Evolutionary conservation across 2,113 vertebrate genomes (phyloP), one percentile per base, ranked within the genome.

Genomic region (Dipodomys ordii): DNA sequence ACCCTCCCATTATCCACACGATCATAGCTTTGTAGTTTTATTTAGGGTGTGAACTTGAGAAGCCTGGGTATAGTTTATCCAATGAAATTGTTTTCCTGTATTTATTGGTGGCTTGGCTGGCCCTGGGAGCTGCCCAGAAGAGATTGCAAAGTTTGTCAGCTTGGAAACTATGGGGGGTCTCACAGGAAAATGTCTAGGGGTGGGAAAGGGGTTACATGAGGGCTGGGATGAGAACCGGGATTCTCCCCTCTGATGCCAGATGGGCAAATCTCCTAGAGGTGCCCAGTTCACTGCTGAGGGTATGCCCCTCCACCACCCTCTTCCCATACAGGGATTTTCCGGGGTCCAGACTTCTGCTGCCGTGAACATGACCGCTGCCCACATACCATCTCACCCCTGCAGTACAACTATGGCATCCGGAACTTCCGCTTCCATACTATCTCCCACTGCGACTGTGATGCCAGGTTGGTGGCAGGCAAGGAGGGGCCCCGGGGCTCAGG

Each of bases 361-460:
- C 97, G 98, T 27, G 98, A 99, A 76, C 99, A 99, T 1, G 99
- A 99, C 97, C 98, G 96, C 46, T 99, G 99, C 79, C 96, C 98
- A 60, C 90, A 98, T 64, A 98, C 97, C 91, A 99, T 99, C 87
- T 35, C 97, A 1, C 98, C 99, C 69, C 98, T 99, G 39, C 97
- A 98, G 27, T 98, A 98, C n/a, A 90, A 92, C 62, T 99, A 98
- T 0, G 99, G 99, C 3, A 96, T 99, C 91, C 98, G 99, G 85
- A 99, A 99, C 98, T 98, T 97, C 77, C 98, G 99, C 67, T 98
- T 99, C 82, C 99, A 99, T 95, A 99, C 99, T 80, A 95, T 99
- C 85, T 99, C 99, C 35, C 99, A 99, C 97, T 99, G 99, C 12
- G 98, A 98, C 95, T 99, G 99, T 44, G 99, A 99, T 44, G 93